Evolutionary conservation across 1,140 invertebrate genomes (phyloP).

Genomic region (Hydropsyche tenuis): DNA sequence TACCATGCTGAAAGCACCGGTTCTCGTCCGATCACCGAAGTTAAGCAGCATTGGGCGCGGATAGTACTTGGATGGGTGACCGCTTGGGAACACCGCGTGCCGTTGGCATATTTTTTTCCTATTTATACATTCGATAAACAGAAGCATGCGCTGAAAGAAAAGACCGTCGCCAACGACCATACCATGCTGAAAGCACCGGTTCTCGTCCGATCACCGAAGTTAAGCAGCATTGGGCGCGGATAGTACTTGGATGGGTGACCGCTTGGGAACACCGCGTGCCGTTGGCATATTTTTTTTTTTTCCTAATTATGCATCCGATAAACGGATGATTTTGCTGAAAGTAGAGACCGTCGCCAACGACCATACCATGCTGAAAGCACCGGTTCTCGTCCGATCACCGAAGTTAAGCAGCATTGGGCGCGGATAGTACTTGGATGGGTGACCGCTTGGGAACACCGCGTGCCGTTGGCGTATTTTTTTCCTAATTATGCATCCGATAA

Average conservation of each 20-base stretch:
- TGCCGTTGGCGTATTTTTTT: slow-evolving; percentile 45
- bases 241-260: slow-evolving; percentile 45
- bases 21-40: slow-evolving; percentile 45
- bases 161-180: slow-evolving; percentile 44
- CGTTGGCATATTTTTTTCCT: too few relatives aligned
- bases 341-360: too few relatives aligned
- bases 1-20: slow-evolving; percentile 41
- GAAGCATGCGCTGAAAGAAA: too few relatives aligned
- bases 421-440: slow-evolving; percentile 48
- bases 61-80: slow-evolving; percentile 41
- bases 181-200: slow-evolving; percentile 42
- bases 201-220: slow-evolving; percentile 45
- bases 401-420: slow-evolving; percentile 48
- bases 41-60: slow-evolving; percentile 44
- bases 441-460: slow-evolving; percentile 47
- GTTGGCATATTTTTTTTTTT: slow-evolving; percentile 26
- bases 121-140: too few relatives aligned
- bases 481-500: too few relatives aligned
- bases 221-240: slow-evolving; percentile 42
- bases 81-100: slow-evolving; percentile 42
- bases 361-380: slow-evolving; percentile 27
- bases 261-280: slow-evolving; percentile 44
- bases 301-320: too few relatives aligned
- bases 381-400: slow-evolving; percentile 49
- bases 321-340: too few relatives aligned